A percentile compares a stretch with the other conserved stretches of the same genome.
Evolutionary conservation across 2,797 vertebrate genomes (phyloP).

Genomic region (Hafferia zeledoni): DNA sequence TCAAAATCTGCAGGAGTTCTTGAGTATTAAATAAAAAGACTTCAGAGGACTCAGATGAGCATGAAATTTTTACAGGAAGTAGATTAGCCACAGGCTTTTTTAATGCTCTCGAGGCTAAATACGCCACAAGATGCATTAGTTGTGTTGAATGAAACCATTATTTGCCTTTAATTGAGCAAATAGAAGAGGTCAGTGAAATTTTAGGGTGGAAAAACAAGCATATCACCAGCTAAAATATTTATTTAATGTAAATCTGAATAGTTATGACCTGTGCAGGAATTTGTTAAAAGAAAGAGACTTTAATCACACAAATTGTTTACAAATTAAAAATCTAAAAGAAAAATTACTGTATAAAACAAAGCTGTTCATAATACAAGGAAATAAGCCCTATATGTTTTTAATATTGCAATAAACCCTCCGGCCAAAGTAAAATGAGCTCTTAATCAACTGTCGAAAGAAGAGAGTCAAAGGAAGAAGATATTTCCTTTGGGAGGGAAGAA

Average conservation of each 20-base stretch:
- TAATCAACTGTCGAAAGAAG: neutral
- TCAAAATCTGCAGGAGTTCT: neutral
- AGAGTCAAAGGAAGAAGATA: neutral
- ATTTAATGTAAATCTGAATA: neutral
- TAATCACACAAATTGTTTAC: neutral
- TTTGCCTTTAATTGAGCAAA: neutral
- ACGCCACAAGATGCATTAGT: neutral
- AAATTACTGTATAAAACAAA: neutral
- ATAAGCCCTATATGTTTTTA: neutral
- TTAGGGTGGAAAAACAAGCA: neutral
- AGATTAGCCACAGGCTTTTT: neutral
- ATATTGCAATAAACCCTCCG: neutral
- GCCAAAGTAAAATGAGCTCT: neutral
- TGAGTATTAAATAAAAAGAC: neutral
- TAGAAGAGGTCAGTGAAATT: neutral
- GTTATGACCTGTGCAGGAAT: neutral
- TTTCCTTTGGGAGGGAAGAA: neutral
- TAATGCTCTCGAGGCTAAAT: neutral
- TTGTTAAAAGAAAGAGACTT: neutral
- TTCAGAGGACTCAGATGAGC: neutral
- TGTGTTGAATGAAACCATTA: neutral
- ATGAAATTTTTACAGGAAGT: neutral
- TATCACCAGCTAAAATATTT: neutral
- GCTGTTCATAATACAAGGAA: neutral
- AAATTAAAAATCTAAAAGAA: neutral